Conservation (phyloP, 2,113 vertebrate genomes). For the Machaerirhynchus nigripectus region DNA sequence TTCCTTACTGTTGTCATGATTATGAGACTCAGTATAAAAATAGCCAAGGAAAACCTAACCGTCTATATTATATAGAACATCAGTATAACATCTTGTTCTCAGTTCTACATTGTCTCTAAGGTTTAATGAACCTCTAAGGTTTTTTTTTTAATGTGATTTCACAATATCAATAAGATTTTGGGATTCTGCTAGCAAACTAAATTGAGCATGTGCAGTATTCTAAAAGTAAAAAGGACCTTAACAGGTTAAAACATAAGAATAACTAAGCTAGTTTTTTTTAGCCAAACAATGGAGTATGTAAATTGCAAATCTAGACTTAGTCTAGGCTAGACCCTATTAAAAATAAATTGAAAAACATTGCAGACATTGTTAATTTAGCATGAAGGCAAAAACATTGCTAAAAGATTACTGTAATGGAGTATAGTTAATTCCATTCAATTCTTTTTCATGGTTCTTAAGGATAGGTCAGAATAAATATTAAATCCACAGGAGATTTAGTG, state of each 20-base stretch:
- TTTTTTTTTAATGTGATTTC: neutral
- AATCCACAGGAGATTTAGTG: slow-evolving; percentile 35
- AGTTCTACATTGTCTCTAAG: neutral
- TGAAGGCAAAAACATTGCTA: slow-evolving; percentile 7
- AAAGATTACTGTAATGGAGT: slow-evolving; percentile 7
- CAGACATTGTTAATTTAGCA: neutral
- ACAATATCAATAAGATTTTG: neutral
- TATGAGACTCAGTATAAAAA: neutral
- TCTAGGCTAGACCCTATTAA: neutral
- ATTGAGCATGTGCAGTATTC: neutral
- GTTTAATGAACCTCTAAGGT: neutral
- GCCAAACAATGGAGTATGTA: neutral
- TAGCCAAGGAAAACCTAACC: neutral
- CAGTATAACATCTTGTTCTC: neutral
- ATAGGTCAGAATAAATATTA: slow-evolving; percentile 39
- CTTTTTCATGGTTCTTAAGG: slow-evolving; percentile 14
- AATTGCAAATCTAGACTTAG: neutral
- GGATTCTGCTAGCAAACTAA: neutral
- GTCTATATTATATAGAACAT: neutral
- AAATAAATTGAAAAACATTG: neutral
- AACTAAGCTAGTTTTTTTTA: neutral
- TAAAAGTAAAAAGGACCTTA: neutral
- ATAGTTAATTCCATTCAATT: slow-evolving; percentile 20
- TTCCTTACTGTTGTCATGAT: neutral
- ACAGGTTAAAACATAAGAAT: neutral